Conservation (phyloP, 53 echinoderm and acorn worm species). For the Arbacia lixula region DNA sequence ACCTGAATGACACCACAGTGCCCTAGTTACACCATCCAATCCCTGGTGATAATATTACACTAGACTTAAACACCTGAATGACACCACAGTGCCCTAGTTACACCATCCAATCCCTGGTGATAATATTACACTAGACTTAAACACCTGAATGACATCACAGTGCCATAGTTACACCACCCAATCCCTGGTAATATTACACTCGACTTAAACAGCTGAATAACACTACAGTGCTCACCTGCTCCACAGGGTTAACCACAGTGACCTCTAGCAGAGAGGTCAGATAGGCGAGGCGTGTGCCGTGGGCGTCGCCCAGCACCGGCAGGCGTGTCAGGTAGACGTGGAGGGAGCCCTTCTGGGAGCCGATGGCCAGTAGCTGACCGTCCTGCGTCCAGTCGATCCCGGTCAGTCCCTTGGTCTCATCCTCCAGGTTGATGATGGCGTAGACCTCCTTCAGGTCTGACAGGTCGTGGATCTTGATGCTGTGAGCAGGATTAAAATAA, state of each 20-base stretch:
- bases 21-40: too few species aligned
- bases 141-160: too few species aligned
- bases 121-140: too few species aligned
- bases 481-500: too few species aligned
- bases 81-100: too few species aligned
- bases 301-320: constrained; percentile 88
- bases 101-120: too few species aligned
- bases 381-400: constrained; percentile 91
- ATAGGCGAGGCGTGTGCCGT: constrained; percentile 88
- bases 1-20: too few species aligned
- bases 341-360: constrained; percentile 78
- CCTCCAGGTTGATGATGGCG: constrained; percentile 92
- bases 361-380: constrained; percentile 94
- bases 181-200: too few species aligned
- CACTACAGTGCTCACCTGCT: constrained; percentile 82
- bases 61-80: too few species aligned
- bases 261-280: constrained; percentile 98
- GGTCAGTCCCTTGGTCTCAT: constrained; percentile 91
- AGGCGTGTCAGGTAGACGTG: constrained; percentile 96
- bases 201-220: too few species aligned
- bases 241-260: constrained; percentile 95
- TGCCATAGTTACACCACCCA: too few species aligned
- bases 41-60: too few species aligned
- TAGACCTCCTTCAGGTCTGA: constrained; percentile 97
- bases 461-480: constrained; percentile 96